A percentile compares a stretch with the other conserved stretches of the same genome.
These are phyloP conservation scores for Mesaphorura yosii DNA, from an alignment of 1,140 invertebrate genomes.

Conservation along the genomic window DNA sequence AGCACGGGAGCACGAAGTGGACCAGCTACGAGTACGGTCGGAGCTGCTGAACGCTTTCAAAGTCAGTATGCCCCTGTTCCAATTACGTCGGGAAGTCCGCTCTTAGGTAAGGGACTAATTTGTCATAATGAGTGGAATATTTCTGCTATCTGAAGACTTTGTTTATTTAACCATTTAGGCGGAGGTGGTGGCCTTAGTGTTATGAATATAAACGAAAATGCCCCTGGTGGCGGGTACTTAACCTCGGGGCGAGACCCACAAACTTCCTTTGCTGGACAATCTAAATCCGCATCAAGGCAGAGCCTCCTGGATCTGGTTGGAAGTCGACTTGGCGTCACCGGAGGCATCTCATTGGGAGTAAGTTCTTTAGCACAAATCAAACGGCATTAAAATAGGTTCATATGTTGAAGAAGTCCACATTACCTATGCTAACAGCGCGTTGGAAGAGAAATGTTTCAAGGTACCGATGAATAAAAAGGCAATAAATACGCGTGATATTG, in stretches of 20 bases:
- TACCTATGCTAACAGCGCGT: no score
- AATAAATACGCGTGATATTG: no score
- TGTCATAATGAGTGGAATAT: no score
- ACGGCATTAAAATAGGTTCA: no score
- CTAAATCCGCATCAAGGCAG: constrained; percentile 46
- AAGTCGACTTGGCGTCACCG: constrained; percentile 48
- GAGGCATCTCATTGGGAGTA: constrained; percentile 30
- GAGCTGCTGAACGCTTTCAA: constrained; percentile 26
- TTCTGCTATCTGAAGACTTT: no score
- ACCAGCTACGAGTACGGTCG: constrained; percentile 20
- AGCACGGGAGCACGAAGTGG: constrained; percentile 25
- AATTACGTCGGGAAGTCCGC: constrained; percentile 19
- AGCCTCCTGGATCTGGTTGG: constrained; percentile 54
- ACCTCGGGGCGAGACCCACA: constrained; percentile 38
- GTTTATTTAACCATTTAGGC: no score
- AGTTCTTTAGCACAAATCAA: no score
- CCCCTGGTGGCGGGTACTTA: constrained; percentile 35
- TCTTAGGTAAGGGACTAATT: constrained; percentile 22
- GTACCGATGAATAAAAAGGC: no score
- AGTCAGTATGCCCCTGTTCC: constrained; percentile 13
- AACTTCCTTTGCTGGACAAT: constrained; percentile 39
- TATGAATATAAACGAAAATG: constrained; percentile 21
- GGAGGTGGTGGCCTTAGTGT: constrained; percentile 32
- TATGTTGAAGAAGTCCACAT: no score
- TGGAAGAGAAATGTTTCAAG: no score